These are phyloP conservation scores for Peromyscus attwateri DNA, from an alignment of 2,797 vertebrate genomes.

Conservation along the genomic window DNA sequence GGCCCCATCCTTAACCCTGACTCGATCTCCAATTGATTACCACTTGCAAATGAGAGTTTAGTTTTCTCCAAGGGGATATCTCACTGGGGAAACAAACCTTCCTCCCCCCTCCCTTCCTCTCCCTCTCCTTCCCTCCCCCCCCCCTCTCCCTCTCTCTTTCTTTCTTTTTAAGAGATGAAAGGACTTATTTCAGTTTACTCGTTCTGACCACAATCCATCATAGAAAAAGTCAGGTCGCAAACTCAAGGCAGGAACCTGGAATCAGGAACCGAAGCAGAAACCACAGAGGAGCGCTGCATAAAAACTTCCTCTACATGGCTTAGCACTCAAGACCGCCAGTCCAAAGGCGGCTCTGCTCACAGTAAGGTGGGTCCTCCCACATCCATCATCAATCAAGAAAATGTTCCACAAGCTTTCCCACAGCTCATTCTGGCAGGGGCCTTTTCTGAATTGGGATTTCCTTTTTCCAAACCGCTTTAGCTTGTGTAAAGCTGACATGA, in stretches of 20 bases:
- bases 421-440: neutral
- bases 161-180: no score
- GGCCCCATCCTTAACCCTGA: no score
- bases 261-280: neutral
- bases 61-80: neutral
- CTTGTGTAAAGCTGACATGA: neutral
- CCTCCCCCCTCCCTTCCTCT: fast-evolving
- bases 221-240: neutral
- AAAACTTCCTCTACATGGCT: neutral
- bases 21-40: neutral
- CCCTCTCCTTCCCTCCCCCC: no score
- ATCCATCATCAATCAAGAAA: neutral
- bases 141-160: no score
- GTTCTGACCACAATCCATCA: neutral
- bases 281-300: neutral
- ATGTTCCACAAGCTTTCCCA: neutral
- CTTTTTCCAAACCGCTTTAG: neutral
- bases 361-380: neutral
- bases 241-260: neutral
- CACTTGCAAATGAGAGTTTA: neutral
- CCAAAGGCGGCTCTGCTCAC: neutral
- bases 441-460: neutral
- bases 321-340: neutral
- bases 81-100: neutral
- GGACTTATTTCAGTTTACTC: no score